A percentile compares a stretch with the other conserved stretches of the same genome.
Evolutionary conservation across 1,140 invertebrate species (phyloP).

Genomic region (Archivesica marissinica): DNA sequence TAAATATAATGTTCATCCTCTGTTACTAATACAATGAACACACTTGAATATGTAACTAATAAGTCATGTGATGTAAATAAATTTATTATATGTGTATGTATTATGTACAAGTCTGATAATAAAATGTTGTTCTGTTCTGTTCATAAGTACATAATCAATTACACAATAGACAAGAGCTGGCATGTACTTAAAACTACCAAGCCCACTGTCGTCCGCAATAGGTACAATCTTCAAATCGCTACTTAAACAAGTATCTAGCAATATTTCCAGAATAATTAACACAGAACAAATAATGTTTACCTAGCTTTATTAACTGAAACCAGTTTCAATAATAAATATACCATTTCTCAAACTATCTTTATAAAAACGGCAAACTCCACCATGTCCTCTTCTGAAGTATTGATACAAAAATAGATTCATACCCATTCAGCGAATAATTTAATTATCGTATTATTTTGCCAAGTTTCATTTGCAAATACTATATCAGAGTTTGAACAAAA

Average conservation of each 20-base stretch:
- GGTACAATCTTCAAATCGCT: too few species aligned
- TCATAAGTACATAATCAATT: too few species aligned
- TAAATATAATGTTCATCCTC: not conserved
- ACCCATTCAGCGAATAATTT: not conserved
- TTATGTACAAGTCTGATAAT: too few species aligned
- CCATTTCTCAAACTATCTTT: not conserved
- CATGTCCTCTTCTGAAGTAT: not conserved
- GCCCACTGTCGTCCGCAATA: not conserved
- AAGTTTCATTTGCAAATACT: not conserved
- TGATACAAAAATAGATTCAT: not conserved
- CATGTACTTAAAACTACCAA: not conserved
- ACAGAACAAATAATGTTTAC: slow-evolving; percentile 5
- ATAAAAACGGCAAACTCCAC: not conserved
- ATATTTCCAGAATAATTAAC: not conserved
- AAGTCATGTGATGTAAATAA: slow-evolving; percentile 27
- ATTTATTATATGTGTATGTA: too few species aligned
- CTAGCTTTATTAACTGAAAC: not conserved
- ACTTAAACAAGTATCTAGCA: too few species aligned
- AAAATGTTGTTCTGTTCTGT: too few species aligned
- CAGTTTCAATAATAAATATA: not conserved
- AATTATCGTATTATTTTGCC: not conserved
- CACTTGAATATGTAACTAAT: not conserved
- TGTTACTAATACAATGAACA: not conserved
- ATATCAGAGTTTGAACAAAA: slow-evolving; percentile 1
- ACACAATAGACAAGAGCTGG: not conserved